phyloP scores from a whole-genome alignment of 1,140 invertebrate genomes.

The Drosophila lowei region DNA sequence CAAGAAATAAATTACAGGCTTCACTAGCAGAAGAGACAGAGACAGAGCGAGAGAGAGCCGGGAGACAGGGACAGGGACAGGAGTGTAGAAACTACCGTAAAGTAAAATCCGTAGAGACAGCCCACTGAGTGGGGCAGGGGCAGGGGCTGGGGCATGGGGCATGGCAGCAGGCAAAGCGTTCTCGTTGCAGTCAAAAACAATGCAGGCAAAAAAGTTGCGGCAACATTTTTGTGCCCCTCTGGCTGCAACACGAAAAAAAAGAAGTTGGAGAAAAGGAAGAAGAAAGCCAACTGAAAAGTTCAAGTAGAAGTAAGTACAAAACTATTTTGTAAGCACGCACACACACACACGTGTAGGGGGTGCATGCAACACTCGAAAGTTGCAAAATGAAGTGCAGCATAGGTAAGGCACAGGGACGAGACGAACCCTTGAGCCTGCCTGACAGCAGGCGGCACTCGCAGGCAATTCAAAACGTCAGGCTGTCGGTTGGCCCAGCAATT shows the following conservation, averaged over 20 bases:
- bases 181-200: constrained; percentile 74
- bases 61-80: constrained; percentile 8
- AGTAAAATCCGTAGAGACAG: constrained; percentile 55
- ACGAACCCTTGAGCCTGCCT: constrained; percentile 50
- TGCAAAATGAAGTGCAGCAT: constrained; percentile 72
- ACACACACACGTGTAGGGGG: constrained; percentile 30
- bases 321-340: constrained; percentile 75
- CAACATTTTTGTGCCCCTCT: constrained; percentile 58
- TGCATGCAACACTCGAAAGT: constrained; percentile 67
- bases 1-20: constrained; percentile 82
- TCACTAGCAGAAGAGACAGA: constrained; percentile 63
- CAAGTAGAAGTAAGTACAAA: constrained; percentile 78
- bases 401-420: constrained; percentile 43
- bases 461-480: constrained; percentile 68
- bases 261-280: constrained; percentile 11
- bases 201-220: constrained; percentile 75
- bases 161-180: constrained; percentile 1
- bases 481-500: constrained; percentile 15
- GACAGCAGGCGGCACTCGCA: constrained; percentile 64
- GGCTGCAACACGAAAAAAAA: constrained; percentile 6
- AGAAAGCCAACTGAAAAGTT: constrained; percentile 72
- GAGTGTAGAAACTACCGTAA: constrained; percentile 45
- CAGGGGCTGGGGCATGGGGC: not conserved
- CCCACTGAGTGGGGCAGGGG: not conserved
- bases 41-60: constrained; percentile 6